Conservation (phyloP, 2,888 invertebrate genomes). For the Agapostemon virescens region DNA sequence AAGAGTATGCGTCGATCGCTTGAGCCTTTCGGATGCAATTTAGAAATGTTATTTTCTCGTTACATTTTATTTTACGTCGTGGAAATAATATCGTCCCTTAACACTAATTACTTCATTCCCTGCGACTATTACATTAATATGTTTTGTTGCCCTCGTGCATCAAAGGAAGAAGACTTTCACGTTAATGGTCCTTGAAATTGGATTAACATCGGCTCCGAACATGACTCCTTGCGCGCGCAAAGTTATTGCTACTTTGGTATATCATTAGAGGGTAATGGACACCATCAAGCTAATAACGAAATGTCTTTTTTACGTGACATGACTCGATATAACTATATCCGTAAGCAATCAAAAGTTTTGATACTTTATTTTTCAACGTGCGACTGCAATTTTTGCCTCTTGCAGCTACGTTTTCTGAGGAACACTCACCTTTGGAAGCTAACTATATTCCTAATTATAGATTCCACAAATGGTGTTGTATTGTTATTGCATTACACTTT, state of each 20-base stretch:
- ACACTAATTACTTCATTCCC: slow-evolving; percentile 25
- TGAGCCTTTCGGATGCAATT: background rate
- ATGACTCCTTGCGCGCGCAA: slow-evolving; percentile 20
- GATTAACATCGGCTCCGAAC: slow-evolving; percentile 20
- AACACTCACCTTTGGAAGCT: background rate
- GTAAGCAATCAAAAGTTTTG: background rate
- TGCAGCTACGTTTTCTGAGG: background rate
- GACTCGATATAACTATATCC: background rate
- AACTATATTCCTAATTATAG: too few relatives aligned
- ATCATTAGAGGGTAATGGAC: slow-evolving; percentile 28
- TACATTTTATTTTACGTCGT: background rate
- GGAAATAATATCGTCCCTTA: slow-evolving; percentile 17
- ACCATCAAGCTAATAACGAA: slow-evolving; percentile 10
- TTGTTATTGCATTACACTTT: too few relatives aligned
- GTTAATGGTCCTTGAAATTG: slow-evolving; percentile 45
- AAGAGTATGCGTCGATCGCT: background rate
- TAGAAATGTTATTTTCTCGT: background rate
- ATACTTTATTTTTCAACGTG: background rate
- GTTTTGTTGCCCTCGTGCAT: background rate
- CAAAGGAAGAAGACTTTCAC: slow-evolving; percentile 27
- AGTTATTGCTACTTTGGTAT: slow-evolving; percentile 18
- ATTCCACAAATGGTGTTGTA: too few relatives aligned
- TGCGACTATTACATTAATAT: slow-evolving; percentile 15
- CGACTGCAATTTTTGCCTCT: background rate
- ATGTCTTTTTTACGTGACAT: background rate